A percentile compares a stretch with the other conserved stretches of the same genome.
Evolutionary conservation across 2,888 invertebrate genomes (phyloP).

Genomic region (Lithophane ornitopus): DNA sequence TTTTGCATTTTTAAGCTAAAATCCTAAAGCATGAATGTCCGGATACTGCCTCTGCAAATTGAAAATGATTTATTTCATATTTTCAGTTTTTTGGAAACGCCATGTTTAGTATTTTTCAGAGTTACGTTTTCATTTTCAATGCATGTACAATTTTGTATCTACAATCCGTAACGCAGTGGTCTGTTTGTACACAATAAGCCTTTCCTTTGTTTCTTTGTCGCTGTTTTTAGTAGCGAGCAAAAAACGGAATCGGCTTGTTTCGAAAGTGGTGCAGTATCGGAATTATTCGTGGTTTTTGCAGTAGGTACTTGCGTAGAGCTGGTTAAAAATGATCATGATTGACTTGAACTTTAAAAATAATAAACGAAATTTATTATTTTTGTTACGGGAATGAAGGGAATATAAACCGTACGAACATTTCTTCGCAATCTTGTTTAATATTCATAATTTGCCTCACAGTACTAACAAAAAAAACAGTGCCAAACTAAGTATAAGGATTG

Average conservation of each 20-base stretch:
- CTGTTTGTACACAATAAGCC: slow-evolving; percentile 53
- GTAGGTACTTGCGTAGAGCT: not conserved
- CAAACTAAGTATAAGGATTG: not conserved
- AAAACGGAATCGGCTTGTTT: slow-evolving; percentile 43
- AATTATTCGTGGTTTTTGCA: slow-evolving; percentile 14
- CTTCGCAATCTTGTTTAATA: not conserved
- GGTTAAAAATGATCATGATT: not conserved
- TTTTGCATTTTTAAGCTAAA: not conserved
- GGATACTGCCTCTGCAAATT: not conserved
- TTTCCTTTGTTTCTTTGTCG: slow-evolving; percentile 58
- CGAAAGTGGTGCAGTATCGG: slow-evolving; percentile 54
- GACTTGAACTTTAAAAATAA: not conserved
- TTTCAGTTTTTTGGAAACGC: not conserved
- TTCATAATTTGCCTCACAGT: not conserved
- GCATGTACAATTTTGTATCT: slow-evolving; percentile 32
- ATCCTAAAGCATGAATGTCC: not conserved
- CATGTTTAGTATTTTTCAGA: slow-evolving; percentile 3
- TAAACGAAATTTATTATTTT: not conserved
- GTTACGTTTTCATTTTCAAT: slow-evolving; percentile 22
- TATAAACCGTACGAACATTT: not conserved
- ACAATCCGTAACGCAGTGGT: slow-evolving; percentile 23
- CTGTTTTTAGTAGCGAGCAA: slow-evolving; percentile 57
- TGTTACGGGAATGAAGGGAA: not conserved
- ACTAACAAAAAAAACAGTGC: not conserved
- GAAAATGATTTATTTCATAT: not conserved